Conservation (phyloP, 2,797 vertebrate genomes). For the Sebastes oblongus region DNA sequence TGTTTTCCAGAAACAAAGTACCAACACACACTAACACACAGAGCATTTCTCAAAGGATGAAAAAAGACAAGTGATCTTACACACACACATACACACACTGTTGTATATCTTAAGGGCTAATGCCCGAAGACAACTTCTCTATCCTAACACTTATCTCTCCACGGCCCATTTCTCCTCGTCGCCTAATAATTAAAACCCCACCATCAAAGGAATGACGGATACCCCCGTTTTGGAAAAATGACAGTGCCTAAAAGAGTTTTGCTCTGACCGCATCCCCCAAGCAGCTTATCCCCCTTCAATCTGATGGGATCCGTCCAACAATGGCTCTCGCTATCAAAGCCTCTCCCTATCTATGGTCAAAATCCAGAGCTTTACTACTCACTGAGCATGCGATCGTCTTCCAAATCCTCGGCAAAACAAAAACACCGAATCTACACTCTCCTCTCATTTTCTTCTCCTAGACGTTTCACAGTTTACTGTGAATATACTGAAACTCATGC, state of each 20-base stretch:
- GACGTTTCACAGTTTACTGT: neutral
- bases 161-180: slow-evolving; percentile 57
- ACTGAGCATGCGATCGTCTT: slow-evolving; percentile 36
- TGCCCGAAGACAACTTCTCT: slow-evolving; percentile 24
- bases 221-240: slow-evolving; percentile 47
- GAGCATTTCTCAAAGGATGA: slow-evolving; percentile 19
- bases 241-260: slow-evolving; percentile 54
- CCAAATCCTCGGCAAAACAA: slow-evolving; percentile 37
- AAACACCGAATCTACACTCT: slow-evolving; percentile 14
- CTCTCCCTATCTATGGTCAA: slow-evolving; percentile 61
- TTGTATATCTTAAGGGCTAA: slow-evolving; percentile 33
- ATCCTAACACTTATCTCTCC: slow-evolving; percentile 43
- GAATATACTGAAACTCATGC: neutral
- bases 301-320: slow-evolving; percentile 67
- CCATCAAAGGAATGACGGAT: slow-evolving; percentile 60
- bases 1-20: neutral
- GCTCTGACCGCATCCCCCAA: slow-evolving; percentile 46
- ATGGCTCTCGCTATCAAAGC: slow-evolving; percentile 64
- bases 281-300: slow-evolving; percentile 66
- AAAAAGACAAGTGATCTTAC: slow-evolving; percentile 4
- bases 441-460: neutral
- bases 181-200: slow-evolving; percentile 63
- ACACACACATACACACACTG: slow-evolving; percentile 1
- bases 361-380: slow-evolving; percentile 58
- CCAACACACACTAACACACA: neutral